Evolutionary conservation across 2,888 invertebrate genomes (phyloP).

Genomic region (Lutraria lutraria): DNA sequence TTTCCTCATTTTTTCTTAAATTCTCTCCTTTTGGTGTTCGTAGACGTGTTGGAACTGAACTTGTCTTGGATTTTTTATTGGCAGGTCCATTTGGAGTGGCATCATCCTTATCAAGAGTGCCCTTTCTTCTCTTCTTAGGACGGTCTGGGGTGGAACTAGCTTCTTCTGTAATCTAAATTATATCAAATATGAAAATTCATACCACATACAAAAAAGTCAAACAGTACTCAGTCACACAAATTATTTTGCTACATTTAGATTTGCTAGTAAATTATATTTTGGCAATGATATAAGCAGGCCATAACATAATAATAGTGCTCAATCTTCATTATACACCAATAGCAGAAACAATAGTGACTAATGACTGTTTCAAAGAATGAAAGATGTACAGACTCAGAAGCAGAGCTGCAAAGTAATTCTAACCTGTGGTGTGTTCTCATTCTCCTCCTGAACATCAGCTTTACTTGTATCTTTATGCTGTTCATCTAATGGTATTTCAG

Average conservation of each 20-base stretch:
- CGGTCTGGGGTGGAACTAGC: slow-evolving; percentile 58
- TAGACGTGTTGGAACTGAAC: slow-evolving; percentile 49
- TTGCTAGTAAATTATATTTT: too few species aligned
- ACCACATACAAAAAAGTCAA: too few species aligned
- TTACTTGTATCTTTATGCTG: not conserved
- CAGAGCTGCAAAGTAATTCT: not conserved
- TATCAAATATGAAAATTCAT: not conserved
- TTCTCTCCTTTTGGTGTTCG: slow-evolving; percentile 37
- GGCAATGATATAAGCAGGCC: too few species aligned
- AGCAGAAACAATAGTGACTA: too few species aligned
- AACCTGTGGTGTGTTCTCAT: slow-evolving; percentile 74
- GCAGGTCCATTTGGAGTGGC: slow-evolving; percentile 72
- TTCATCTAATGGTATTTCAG: slow-evolving; percentile 24
- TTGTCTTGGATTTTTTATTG: slow-evolving; percentile 32
- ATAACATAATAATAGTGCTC: too few species aligned
- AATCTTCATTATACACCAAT: too few species aligned
- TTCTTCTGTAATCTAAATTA: slow-evolving; percentile 38
- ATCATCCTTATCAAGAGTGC: slow-evolving; percentile 67
- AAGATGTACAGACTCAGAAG: too few species aligned
- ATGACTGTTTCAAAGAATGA: too few species aligned
- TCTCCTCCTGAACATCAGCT: slow-evolving; percentile 47
- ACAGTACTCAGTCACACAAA: too few species aligned
- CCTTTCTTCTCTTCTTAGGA: slow-evolving; percentile 67
- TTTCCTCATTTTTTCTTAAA: not conserved
- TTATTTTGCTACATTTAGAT: too few species aligned